Base-by-base conservation (phyloP, 1,140 invertebrate species). In the Babylonia areolata region DNA sequence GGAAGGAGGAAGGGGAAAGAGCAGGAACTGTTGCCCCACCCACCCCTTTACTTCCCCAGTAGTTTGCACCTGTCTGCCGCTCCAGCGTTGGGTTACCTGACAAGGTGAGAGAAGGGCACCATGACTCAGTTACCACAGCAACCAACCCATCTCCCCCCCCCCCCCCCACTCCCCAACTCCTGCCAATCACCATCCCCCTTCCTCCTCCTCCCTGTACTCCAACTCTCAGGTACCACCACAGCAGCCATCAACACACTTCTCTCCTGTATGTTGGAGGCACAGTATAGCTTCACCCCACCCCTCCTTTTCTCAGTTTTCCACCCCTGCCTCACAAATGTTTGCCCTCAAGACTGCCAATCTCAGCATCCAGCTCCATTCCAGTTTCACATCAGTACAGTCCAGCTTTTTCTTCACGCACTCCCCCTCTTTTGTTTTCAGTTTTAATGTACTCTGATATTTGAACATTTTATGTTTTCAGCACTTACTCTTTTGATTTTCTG, bases 101-200 rank as follows among this genome's bases (percentile, higher is more conserved):
- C 75, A 77, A 77, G 75, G 75, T 77, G 35, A 77, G 37, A 37
- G 75, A 37, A 77, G 75, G 75, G 75, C 75, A 77, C 39, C 75
- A 77, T 77, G 75, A 77, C 75, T 77, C 75, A 64, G 58, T 64
- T 64, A 77, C 75, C 75, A 40, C 23, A 37, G 75, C 37, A 77
- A 77, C 75, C 31, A 20, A 39, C 3, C 75, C 35, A 11, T n/a
- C 17, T 9, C 28, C 75, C 33, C 75, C 75, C 3, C 75, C 75
- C 28, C 33, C 58, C 58, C 23, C 17, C 46, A 9, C 46, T n/a
- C n/a, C n/a, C n/a, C n/a, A n/a, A n/a, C n/a, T n/a, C n/a, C n/a
- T n/a, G n/a, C n/a, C n/a, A n/a, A n/a, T n/a, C n/a, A n/a, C n/a
- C 46, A 20, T 64, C 58, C 28, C 23, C 28, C 58, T 2, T 23